phyloP scores from a whole-genome alignment of 2,113 vertebrate species.

The Hassar affinis region DNA sequence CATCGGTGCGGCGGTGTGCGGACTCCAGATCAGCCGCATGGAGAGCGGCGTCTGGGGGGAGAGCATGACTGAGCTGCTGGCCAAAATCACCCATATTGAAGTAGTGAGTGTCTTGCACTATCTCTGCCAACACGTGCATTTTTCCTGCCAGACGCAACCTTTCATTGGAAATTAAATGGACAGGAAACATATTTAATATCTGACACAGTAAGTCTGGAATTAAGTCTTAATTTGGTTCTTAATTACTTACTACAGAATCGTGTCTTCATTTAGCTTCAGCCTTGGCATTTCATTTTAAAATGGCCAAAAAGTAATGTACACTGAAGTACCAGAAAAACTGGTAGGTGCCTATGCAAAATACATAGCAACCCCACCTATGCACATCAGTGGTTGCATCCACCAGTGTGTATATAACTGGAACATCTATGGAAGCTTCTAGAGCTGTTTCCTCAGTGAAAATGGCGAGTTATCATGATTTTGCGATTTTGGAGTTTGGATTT shows the following conservation, averaged over 20 bases:
- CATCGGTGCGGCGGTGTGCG: conserved; percentile 89
- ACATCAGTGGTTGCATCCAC: too few species aligned
- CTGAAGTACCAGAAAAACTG: too few species aligned
- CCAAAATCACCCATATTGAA: conserved; percentile 94
- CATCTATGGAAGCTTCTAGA: too few species aligned
- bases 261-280: background rate
- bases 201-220: background rate
- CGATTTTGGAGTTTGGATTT: too few species aligned
- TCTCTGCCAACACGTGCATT: background rate
- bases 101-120: conserved; percentile 80
- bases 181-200: background rate
- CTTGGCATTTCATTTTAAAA: too few species aligned
- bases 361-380: too few species aligned
- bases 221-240: background rate
- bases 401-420: too few species aligned
- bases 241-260: background rate
- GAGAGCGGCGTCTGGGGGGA: conserved; percentile 77
- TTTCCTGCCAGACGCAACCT: background rate
- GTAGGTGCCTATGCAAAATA: too few species aligned
- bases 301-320: too few species aligned
- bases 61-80: conserved; percentile 86
- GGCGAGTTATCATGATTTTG: too few species aligned
- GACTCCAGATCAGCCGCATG: conserved; percentile 83
- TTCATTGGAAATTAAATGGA: background rate
- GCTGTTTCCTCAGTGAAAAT: too few species aligned